Conservation (phyloP, 2,113 vertebrate genomes). For the Cyphomyrus plagiostoma region DNA sequence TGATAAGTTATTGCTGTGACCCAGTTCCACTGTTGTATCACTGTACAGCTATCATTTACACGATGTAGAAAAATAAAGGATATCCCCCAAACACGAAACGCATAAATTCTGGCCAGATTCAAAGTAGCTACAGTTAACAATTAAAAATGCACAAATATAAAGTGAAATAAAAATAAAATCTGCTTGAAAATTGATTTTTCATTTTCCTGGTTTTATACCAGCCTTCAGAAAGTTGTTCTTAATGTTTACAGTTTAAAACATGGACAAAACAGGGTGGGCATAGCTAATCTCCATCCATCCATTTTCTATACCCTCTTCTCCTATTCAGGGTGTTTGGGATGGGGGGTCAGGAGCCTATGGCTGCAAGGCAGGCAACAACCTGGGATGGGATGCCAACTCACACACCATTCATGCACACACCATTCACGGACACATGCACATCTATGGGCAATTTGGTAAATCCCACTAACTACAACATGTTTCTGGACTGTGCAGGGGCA, state of each 20-base stretch:
- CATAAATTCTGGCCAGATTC: background rate
- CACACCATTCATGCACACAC: background rate
- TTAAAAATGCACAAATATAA: background rate
- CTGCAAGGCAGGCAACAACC: background rate
- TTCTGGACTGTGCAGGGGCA: background rate
- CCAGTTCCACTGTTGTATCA: background rate
- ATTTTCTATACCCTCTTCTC: background rate
- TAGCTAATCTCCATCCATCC: background rate
- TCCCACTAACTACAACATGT: background rate
- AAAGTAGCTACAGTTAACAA: background rate
- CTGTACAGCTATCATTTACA: too few relatives aligned
- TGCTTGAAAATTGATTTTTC: background rate
- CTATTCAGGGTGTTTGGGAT: background rate
- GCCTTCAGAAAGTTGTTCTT: background rate
- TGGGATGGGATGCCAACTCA: background rate
- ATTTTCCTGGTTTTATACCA: background rate
- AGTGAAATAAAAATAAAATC: too few relatives aligned
- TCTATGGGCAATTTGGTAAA: background rate
- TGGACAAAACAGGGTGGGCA: background rate
- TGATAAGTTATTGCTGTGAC: background rate
- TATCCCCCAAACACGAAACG: background rate
- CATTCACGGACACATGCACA: background rate
- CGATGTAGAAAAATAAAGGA: background rate
- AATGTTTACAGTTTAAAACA: background rate
- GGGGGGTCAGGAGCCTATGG: background rate